Evolutionary conservation across 1,140 invertebrate genomes (phyloP).

Genomic region (Anagrus nilaparvatae): DNA sequence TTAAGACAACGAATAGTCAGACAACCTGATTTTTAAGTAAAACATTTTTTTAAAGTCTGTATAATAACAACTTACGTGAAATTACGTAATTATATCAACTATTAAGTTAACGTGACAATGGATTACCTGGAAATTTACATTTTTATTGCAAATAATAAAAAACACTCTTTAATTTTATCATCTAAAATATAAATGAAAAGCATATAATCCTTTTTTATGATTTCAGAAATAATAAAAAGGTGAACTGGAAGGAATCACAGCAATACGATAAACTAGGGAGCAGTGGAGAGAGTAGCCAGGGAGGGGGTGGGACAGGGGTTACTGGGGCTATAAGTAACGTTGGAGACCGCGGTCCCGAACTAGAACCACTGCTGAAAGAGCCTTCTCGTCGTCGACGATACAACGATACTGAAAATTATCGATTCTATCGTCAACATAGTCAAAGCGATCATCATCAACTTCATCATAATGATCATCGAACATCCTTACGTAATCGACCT

Average conservation of each 20-base stretch:
- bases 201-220: no score
- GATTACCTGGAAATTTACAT: no score
- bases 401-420: constrained; percentile 20
- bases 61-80: no score
- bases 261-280: constrained; percentile 42
- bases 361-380: constrained; percentile 41
- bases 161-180: no score
- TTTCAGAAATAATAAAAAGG: constrained; percentile 87
- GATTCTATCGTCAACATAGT: constrained; percentile 23
- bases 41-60: no score
- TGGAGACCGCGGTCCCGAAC: constrained; percentile 35
- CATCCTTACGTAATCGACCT: constrained; percentile 37
- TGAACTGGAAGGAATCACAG: constrained; percentile 51
- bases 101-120: no score
- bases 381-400: constrained; percentile 9
- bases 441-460: constrained; percentile 23
- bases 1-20: no score
- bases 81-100: no score
- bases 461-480: constrained; percentile 27
- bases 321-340: constrained; percentile 16
- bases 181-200: no score
- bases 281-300: constrained; percentile 42
- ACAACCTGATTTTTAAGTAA: no score
- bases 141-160: no score
- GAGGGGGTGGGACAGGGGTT: constrained; percentile 38